Conservation (phyloP, 2,888 invertebrate species). For the Bombylius discolor region DNA sequence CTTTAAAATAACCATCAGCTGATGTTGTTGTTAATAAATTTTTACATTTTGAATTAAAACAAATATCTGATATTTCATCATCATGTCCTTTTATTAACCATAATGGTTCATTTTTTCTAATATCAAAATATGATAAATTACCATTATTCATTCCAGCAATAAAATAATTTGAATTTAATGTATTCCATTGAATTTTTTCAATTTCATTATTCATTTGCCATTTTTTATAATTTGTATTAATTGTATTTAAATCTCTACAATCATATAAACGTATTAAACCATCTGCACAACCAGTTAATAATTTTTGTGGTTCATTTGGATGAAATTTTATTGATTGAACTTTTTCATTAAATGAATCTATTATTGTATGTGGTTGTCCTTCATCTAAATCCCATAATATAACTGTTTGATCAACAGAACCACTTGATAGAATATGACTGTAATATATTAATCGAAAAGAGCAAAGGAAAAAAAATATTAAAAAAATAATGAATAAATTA, state of each 20-base stretch:
- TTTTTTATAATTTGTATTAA: slow-evolving; percentile 29
- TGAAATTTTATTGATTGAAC: slow-evolving; percentile 79
- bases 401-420: slow-evolving; percentile 78
- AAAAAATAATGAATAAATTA: background rate
- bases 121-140: slow-evolving; percentile 60
- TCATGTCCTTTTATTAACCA: slow-evolving; percentile 68
- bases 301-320: slow-evolving; percentile 63
- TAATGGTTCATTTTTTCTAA: slow-evolving; percentile 48
- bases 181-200: slow-evolving; percentile 78
- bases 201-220: slow-evolving; percentile 67
- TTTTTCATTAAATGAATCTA: slow-evolving; percentile 65
- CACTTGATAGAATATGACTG: slow-evolving; percentile 82
- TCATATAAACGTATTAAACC: slow-evolving; percentile 67
- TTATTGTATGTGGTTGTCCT: slow-evolving; percentile 58
- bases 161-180: slow-evolving; percentile 62
- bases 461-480: background rate
- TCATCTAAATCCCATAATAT: slow-evolving; percentile 86
- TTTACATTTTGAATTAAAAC: slow-evolving; percentile 56
- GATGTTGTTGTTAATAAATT: slow-evolving; percentile 67
- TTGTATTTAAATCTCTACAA: slow-evolving; percentile 60
- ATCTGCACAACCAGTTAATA: slow-evolving; percentile 77
- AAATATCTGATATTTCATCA: slow-evolving; percentile 72
- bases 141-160: slow-evolving; percentile 49
- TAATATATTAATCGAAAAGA: background rate
- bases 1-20: slow-evolving; percentile 68